Evolutionary conservation across 2,113 vertebrate genomes (phyloP).

Genomic region (Aepyceros melampus): DNA sequence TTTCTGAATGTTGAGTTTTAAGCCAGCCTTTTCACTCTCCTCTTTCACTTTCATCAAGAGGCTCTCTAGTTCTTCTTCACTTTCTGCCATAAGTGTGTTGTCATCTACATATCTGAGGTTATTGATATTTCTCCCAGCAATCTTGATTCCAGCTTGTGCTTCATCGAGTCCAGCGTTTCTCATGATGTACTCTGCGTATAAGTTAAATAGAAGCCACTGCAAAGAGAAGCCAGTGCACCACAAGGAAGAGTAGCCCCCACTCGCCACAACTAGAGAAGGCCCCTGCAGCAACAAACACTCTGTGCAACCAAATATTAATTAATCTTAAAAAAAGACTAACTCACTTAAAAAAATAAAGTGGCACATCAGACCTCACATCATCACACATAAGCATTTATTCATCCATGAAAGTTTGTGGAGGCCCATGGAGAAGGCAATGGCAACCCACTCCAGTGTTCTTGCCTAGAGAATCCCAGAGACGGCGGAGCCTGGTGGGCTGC

Average conservation of each 20-base stretch:
- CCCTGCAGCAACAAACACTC: not conserved
- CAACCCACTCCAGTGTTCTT: too few relatives aligned
- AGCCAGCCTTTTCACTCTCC: not conserved
- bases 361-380: not conserved
- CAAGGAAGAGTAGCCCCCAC: not conserved
- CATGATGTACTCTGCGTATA: not conserved
- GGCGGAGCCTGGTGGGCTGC: too few relatives aligned
- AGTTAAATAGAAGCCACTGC: not conserved
- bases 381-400: not conserved
- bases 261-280: not conserved
- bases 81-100: not conserved
- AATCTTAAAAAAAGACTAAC: not conserved
- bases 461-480: too few relatives aligned
- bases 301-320: not conserved
- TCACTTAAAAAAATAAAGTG: not conserved
- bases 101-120: not conserved
- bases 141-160: not conserved
- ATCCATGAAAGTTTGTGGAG: not conserved
- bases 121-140: not conserved
- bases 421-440: not conserved
- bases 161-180: not conserved
- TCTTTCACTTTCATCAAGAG: not conserved
- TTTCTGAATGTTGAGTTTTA: not conserved
- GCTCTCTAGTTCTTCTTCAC: not conserved
- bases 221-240: not conserved